Conservation (phyloP, 92 coral and sea anemone species). For the Hydrozoanthus gracilis region DNA sequence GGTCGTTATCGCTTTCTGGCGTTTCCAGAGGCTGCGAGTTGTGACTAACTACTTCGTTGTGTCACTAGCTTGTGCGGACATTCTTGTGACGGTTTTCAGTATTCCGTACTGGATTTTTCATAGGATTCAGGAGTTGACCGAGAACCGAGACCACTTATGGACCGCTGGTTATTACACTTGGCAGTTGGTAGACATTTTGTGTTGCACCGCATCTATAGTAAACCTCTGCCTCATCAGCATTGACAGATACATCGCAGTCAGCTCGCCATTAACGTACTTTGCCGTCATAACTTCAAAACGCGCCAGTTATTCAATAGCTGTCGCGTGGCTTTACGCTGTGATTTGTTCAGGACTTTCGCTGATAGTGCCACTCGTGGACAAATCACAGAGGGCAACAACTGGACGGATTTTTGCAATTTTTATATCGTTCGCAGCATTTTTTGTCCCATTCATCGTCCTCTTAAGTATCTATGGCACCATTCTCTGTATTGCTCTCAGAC, state of each 20-base stretch:
- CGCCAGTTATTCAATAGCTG: slow-evolving; percentile 65
- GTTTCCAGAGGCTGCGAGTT: slow-evolving; percentile 74
- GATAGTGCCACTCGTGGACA: slow-evolving; percentile 50
- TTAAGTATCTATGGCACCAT: slow-evolving; percentile 70
- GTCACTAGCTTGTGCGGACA: slow-evolving; percentile 82
- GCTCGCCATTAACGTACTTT: slow-evolving; percentile 74
- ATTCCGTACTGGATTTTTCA: slow-evolving; percentile 75
- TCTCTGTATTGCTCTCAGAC: slow-evolving; percentile 64
- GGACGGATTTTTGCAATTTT: slow-evolving; percentile 72
- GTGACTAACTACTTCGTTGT: slow-evolving; percentile 82
- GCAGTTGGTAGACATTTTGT: slow-evolving; percentile 78
- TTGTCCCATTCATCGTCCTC: slow-evolving; percentile 64
- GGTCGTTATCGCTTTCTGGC: slow-evolving; percentile 70
- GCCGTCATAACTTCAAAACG: slow-evolving; percentile 72
- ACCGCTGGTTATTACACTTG: slow-evolving; percentile 69
- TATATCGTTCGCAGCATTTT: slow-evolving; percentile 77
- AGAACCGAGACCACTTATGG: slow-evolving; percentile 10
- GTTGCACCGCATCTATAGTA: slow-evolving; percentile 84
- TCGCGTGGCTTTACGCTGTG: slow-evolving; percentile 75
- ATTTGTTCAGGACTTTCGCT: slow-evolving; percentile 74
- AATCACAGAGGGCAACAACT: slow-evolving; percentile 54
- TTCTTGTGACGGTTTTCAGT: slow-evolving; percentile 68
- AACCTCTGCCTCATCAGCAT: slow-evolving; percentile 78
- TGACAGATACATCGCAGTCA: slow-evolving; percentile 81
- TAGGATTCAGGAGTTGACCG: slow-evolving; percentile 36